phyloP scores from a whole-genome alignment of 2,113 vertebrate genomes.

The Platichthys flesus region DNA sequence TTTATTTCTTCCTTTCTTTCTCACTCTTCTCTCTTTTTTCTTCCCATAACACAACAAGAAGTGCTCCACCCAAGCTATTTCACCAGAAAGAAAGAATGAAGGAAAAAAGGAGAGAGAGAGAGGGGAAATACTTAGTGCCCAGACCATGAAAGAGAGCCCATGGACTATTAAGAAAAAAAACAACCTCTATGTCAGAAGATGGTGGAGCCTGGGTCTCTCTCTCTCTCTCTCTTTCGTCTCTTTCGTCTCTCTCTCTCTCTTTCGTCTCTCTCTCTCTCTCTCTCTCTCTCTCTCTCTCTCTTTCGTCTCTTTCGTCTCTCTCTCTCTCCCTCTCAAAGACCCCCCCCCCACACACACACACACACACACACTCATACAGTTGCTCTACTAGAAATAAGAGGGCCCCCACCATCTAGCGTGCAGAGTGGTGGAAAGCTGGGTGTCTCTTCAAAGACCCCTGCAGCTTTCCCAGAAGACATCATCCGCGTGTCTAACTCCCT shows the following conservation, averaged over 20 bases:
- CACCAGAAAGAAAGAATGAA: constrained; percentile 28
- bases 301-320: neutral
- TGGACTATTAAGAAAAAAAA: constrained; percentile 56
- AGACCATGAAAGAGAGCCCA: constrained; percentile 67
- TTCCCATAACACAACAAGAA: constrained; percentile 35
- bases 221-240: constrained; percentile 6
- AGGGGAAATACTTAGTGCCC: constrained; percentile 43
- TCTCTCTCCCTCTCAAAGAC: neutral
- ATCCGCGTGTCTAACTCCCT: constrained; percentile 78
- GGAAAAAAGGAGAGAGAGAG: constrained; percentile 18
- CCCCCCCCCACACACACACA: constrained; percentile 9
- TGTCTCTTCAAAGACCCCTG: constrained; percentile 80
- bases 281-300: constrained; percentile 5
- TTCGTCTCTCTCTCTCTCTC: neutral
- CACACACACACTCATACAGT: constrained; percentile 13
- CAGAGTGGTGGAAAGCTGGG: constrained; percentile 56
- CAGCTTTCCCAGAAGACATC: constrained; percentile 79
- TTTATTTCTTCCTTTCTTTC: constrained; percentile 24
- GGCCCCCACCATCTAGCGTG: constrained; percentile 53
- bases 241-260: neutral
- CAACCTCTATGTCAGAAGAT: constrained; percentile 46
- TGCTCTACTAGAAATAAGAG: constrained; percentile 48
- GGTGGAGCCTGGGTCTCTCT: constrained; percentile 26
- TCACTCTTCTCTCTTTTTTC: constrained; percentile 13
- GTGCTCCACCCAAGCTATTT: constrained; percentile 49